phyloP scores from a whole-genome alignment of 1,140 invertebrate genomes.

The Tetragonula clypearis region DNA sequence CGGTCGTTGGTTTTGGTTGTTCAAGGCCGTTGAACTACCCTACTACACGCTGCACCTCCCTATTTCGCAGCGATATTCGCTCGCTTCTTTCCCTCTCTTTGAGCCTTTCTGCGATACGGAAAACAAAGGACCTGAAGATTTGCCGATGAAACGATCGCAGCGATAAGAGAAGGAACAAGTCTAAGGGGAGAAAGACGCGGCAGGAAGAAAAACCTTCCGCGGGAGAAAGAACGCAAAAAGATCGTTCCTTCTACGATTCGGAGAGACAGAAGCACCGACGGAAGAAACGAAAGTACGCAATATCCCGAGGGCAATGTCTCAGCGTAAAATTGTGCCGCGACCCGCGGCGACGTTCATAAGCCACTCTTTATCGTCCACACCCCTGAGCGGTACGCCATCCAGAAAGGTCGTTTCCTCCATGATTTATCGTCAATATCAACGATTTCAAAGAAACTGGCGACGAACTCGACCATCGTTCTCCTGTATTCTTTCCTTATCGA shows the following conservation, averaged over 20 bases:
- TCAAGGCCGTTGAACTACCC: neutral
- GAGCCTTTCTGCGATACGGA: neutral
- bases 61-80: neutral
- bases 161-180: neutral
- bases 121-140: neutral
- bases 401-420: neutral
- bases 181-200: no score
- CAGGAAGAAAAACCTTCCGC: no score
- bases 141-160: neutral
- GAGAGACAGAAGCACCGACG: neutral
- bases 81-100: neutral
- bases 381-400: neutral
- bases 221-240: neutral
- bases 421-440: conserved; percentile 59
- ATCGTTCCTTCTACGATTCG: neutral
- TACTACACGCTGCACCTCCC: no score
- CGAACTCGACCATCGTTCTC: neutral
- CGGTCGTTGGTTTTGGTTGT: neutral
- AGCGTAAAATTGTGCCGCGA: conserved; percentile 26
- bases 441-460: conserved; percentile 20
- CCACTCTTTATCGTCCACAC: conserved; percentile 53
- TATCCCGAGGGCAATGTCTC: conserved; percentile 33
- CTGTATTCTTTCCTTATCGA: neutral
- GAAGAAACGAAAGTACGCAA: conserved; percentile 26
- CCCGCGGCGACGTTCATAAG: conserved; percentile 36